Percentiles rank a stretch among this genome's conserved stretches.
Conservation (phyloP, 1,140 invertebrate species). For the Sycophila sp. region DNA sequence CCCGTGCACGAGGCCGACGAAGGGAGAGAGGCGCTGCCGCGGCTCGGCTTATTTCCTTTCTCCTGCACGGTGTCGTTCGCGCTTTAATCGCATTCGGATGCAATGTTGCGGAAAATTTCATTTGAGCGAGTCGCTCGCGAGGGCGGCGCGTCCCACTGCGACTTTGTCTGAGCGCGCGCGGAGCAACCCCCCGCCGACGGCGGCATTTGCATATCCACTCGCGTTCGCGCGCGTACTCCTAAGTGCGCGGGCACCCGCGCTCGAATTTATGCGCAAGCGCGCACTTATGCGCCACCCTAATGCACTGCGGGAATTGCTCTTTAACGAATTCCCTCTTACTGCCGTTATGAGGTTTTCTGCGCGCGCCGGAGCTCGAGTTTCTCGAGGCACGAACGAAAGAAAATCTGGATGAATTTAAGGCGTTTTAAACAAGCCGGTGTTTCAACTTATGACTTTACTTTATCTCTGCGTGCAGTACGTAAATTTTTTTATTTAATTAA, state of each 20-base stretch:
- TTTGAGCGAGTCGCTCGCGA: conserved; percentile 53
- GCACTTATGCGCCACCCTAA: background rate
- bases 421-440: too few species aligned
- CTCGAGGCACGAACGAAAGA: too few species aligned
- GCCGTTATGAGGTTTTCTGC: background rate
- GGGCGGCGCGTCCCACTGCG: conserved; percentile 54
- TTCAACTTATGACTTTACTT: too few species aligned
- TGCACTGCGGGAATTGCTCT: conserved; percentile 1
- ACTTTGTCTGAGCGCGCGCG: conserved; percentile 58
- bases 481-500: too few species aligned
- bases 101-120: conserved; percentile 69
- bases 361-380: background rate
- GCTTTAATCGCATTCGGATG: conserved; percentile 66
- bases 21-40: conserved; percentile 19
- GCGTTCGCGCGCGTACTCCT: conserved; percentile 46
- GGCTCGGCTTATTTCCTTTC: conserved; percentile 49
- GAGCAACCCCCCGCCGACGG: conserved; percentile 16
- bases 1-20: conserved; percentile 37
- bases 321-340: conserved; percentile 8
- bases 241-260: conserved; percentile 36
- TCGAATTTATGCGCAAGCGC: conserved; percentile 18
- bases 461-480: too few species aligned
- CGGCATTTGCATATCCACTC: conserved; percentile 58
- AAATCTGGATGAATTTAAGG: too few species aligned
- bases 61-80: conserved; percentile 55